Evolutionary conservation across 2,888 invertebrate species (phyloP).

Genomic region (Lasioglossum malachurum): DNA sequence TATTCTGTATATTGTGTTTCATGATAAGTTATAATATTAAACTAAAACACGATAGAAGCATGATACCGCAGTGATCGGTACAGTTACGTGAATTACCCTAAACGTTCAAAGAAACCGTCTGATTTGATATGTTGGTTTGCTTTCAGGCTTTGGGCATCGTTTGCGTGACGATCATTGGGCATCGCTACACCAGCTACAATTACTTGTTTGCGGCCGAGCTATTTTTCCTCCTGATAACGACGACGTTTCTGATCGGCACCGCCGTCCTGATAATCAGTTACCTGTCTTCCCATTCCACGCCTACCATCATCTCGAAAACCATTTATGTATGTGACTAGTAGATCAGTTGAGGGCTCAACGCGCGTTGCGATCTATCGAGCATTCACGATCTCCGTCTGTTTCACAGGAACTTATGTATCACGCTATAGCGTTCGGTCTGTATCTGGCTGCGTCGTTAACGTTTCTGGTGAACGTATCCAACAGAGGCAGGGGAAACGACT

Average conservation of each 20-base stretch:
- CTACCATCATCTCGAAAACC: constrained; percentile 94
- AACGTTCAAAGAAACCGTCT: background rate
- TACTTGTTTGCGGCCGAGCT: constrained; percentile 86
- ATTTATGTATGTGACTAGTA: constrained; percentile 90
- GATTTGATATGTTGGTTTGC: background rate
- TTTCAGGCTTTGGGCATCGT: constrained; percentile 91
- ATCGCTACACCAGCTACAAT: constrained; percentile 85
- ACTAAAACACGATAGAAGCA: too few relatives aligned
- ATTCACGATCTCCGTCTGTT: constrained; percentile 19
- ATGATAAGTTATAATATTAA: too few relatives aligned
- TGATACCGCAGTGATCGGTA: too few relatives aligned
- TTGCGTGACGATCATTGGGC: constrained; percentile 90
- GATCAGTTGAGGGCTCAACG: background rate
- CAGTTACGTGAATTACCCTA: too few relatives aligned
- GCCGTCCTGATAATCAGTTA: constrained; percentile 91
- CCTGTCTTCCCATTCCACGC: constrained; percentile 91
- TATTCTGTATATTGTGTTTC: too few relatives aligned
- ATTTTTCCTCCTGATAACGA: constrained; percentile 91
- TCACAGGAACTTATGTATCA: constrained; percentile 94
- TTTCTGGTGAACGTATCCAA: constrained; percentile 89
- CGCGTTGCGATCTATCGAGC: too few relatives aligned
- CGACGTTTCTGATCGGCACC: constrained; percentile 92
- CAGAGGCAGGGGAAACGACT: constrained; percentile 86
- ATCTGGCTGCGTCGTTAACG: constrained; percentile 90
- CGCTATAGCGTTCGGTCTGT: constrained; percentile 90